Evolutionary conservation across 2,113 vertebrate genomes (phyloP), one percentile per base, ranked within the genome.

Genomic region (Alethe castanea): DNA sequence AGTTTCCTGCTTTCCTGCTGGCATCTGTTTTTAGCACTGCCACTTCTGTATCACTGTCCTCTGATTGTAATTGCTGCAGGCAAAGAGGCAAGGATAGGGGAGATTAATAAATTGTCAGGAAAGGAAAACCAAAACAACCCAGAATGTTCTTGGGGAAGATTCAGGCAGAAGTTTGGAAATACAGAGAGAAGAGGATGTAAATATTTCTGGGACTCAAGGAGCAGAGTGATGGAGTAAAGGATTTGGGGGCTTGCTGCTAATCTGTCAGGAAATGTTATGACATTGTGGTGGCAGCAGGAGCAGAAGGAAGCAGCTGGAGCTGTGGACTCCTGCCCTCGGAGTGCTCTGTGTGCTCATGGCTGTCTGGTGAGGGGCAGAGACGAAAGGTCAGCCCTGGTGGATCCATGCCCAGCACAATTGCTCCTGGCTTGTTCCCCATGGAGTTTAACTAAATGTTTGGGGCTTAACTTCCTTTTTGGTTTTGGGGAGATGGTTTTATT

Each of bases 241-340:
- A 77, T 83, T 35, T 2, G 0, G 80, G 89, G 82, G 22, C 85
- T 88, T 59, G 65, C 66, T 86, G 67, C 45, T 96, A 66, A 93
- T 93, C 88, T 60, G 15, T 92, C 92, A 90, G 85, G 91, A 86
- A 83, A 47, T 86, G 79, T 94, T 96, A 74, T 66, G 76, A 93
- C 72, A 70, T 29, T 56, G 67, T 78, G 85, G 90, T 96, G 94
- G 92, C 88, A 92, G 88, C 14, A 71, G 67, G 85, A 90, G 61
- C 70, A 91, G 93, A 72, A 95, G 88, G 90, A 85, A 92, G 67
- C 94, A 96, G 94, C 93, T 96, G 95, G 92, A 96, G 85, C 59
- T 2, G 1, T 77, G 71, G 93, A 90, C 72, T 90, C 82, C 52
- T 92, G 92, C 82, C 79, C 64, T 81, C 19, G 2, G 50, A 85